Percentiles rank a stretch among this genome's conserved stretches.
These are phyloP conservation scores for Sitta europaea DNA, from an alignment of 2,113 vertebrate species.

Conservation along the genomic window DNA sequence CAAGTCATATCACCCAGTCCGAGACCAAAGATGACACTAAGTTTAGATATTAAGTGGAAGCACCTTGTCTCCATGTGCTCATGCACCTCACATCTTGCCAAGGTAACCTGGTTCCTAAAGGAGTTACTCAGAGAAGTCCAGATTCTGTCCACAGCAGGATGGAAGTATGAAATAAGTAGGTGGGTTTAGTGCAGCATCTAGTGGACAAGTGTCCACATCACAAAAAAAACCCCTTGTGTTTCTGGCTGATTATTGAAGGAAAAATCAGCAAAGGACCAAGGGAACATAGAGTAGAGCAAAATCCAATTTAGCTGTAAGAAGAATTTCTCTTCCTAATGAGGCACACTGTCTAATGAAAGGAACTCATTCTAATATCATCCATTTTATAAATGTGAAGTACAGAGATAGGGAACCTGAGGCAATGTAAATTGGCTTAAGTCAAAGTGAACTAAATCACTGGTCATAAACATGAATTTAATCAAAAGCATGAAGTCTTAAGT, in stretches of 20 bases:
- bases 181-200: slow-evolving; percentile 66
- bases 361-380: background rate
- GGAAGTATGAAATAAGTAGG: background rate
- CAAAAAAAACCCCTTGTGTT: background rate
- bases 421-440: background rate
- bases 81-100: background rate
- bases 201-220: slow-evolving; percentile 56
- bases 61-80: background rate
- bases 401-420: background rate
- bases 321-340: background rate
- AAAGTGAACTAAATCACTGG: background rate
- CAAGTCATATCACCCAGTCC: background rate
- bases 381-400: background rate
- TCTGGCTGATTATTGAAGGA: background rate
- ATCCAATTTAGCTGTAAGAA: background rate
- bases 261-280: background rate
- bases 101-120: background rate
- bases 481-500: background rate
- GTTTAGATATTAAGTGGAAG: background rate
- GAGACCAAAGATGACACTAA: background rate
- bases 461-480: background rate
- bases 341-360: background rate
- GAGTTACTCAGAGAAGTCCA: background rate
- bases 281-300: background rate
- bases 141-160: background rate